A percentile compares a stretch with the other conserved stretches of the same genome.
Conservation (phyloP, 2,888 invertebrate genomes). For the Eudemis profundana region DNA sequence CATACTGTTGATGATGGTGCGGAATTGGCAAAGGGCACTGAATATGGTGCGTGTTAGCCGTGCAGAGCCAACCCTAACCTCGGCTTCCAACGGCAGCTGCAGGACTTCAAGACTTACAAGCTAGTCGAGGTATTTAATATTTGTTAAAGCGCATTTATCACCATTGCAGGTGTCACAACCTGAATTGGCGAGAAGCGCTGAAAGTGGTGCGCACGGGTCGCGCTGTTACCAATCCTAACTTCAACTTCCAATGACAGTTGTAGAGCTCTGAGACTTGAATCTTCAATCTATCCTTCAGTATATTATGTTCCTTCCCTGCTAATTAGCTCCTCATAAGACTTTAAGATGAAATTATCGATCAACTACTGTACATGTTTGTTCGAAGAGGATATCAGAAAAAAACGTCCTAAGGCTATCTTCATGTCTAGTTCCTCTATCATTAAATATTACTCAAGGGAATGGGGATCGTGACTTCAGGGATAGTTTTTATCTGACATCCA, state of each 20-base stretch:
- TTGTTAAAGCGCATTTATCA: no score
- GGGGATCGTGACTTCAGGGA: neutral
- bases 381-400: no score
- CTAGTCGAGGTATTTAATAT: neutral
- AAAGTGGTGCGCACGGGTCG: slow-evolving; percentile 97
- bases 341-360: no score
- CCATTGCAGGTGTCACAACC: no score
- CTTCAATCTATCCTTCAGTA: no score
- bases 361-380: no score
- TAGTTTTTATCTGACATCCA: no score
- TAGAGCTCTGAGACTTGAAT: slow-evolving; percentile 96
- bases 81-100: slow-evolving; percentile 97
- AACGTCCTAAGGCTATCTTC: no score
- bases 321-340: no score
- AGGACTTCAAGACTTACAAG: slow-evolving; percentile 93
- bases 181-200: slow-evolving; percentile 96
- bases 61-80: slow-evolving; percentile 97
- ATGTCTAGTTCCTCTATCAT: no score
- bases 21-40: slow-evolving; percentile 96
- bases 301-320: no score
- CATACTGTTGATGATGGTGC: slow-evolving; percentile 96
- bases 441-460: neutral
- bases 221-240: slow-evolving; percentile 97
- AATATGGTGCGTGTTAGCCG: slow-evolving; percentile 97
- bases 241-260: slow-evolving; percentile 97